These are phyloP conservation scores for Eudyptes chrysolophus DNA, from an alignment of 2,113 vertebrate species.

Conservation along the genomic window DNA sequence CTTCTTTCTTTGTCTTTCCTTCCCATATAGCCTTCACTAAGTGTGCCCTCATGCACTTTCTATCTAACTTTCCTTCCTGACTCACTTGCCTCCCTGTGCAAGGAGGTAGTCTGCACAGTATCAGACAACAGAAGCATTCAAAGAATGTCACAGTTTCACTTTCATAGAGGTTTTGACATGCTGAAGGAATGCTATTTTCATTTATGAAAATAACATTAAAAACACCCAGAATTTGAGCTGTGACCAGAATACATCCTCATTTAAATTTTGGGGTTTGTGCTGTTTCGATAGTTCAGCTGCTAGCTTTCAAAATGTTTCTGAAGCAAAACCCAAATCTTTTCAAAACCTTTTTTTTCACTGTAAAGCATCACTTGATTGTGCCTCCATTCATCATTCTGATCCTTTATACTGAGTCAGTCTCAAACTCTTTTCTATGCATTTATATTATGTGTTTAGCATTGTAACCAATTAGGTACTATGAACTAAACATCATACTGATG, in stretches of 20 bases:
- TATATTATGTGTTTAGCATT: not conserved
- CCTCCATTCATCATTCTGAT: not conserved
- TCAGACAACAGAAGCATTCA: not conserved
- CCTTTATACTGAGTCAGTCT: not conserved
- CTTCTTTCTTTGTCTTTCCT: not conserved
- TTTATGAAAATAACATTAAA: not conserved
- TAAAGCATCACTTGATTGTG: not conserved
- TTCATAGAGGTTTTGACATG: not conserved
- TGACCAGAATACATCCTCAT: not conserved
- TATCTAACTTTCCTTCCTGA: not conserved
- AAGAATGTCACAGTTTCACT: not conserved
- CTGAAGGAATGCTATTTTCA: not conserved
- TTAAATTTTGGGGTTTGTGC: accelerated
- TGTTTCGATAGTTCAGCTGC: not conserved
- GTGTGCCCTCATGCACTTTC: not conserved
- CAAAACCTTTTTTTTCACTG: not conserved
- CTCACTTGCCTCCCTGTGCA: not conserved
- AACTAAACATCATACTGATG: not conserved
- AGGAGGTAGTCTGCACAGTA: not conserved
- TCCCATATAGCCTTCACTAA: not conserved
- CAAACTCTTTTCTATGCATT: not conserved
- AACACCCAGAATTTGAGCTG: not conserved
- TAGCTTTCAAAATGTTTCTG: not conserved
- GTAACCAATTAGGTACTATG: not conserved
- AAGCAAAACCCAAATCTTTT: not conserved